These are phyloP conservation scores for Gobius niger DNA, from an alignment of 2,113 vertebrate genomes.

Conservation along the genomic window DNA sequence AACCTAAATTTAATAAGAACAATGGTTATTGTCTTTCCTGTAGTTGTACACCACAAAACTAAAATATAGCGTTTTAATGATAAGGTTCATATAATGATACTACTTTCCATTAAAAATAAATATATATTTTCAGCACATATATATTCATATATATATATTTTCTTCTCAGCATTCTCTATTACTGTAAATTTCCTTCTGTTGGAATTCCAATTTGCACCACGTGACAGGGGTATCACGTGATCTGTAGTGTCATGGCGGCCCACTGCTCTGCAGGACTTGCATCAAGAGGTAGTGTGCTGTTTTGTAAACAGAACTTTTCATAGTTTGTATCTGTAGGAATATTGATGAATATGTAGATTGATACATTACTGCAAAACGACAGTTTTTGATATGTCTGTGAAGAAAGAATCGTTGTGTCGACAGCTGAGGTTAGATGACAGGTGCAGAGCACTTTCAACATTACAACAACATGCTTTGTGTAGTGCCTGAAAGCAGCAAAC, in stretches of 20 bases:
- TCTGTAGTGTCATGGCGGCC: constrained; percentile 62
- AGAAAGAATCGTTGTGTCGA: background rate
- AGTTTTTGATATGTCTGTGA: background rate
- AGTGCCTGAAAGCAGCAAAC: too few species aligned
- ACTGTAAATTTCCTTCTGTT: background rate
- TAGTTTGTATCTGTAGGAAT: background rate
- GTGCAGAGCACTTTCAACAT: background rate
- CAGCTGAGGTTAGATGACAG: background rate
- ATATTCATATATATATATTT: background rate
- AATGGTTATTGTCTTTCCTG: too few species aligned
- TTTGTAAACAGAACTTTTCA: background rate
- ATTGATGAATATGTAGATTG: background rate
- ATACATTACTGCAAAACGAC: background rate
- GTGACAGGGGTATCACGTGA: constrained; percentile 54
- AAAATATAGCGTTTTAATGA: too few species aligned
- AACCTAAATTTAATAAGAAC: too few species aligned
- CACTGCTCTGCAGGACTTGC: constrained; percentile 24
- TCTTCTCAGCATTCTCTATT: background rate
- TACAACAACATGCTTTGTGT: background rate
- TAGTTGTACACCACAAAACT: too few species aligned
- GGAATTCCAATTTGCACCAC: constrained; percentile 2
- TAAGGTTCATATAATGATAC: too few species aligned
- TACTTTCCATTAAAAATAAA: background rate
- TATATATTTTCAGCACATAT: background rate
- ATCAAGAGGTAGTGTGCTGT: constrained; percentile 50